Percentiles rank a stretch among this genome's conserved stretches.
Evolutionary conservation across 2,797 vertebrate species (phyloP).

Genomic region (Emys orbicularis): DNA sequence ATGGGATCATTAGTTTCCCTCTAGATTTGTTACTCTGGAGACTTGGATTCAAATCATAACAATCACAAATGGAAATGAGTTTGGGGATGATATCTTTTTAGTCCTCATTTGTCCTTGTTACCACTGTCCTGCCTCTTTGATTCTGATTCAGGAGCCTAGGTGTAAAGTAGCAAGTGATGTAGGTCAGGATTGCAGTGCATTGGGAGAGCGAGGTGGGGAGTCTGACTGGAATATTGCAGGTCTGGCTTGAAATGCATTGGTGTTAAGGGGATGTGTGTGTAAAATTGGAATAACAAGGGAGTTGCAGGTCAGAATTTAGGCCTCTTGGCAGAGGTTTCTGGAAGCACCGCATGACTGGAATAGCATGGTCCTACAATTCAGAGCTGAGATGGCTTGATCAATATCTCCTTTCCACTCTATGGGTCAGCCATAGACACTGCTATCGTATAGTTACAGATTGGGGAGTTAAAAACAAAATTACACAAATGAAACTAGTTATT

Average conservation of each 20-base stretch:
- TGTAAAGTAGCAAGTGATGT: neutral
- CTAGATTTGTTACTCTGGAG: neutral
- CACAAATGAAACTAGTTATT: neutral
- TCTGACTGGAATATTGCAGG: no score
- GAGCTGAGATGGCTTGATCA: neutral
- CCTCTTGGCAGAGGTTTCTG: fast-evolving
- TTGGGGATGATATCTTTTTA: neutral
- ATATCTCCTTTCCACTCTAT: neutral
- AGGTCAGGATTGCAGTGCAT: neutral
- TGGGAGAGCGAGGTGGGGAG: neutral
- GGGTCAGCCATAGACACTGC: neutral
- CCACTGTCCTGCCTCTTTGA: neutral
- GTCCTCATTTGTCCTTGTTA: neutral
- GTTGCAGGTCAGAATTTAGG: neutral
- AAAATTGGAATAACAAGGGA: neutral
- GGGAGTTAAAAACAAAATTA: neutral
- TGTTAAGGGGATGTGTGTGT: neutral
- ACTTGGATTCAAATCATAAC: neutral
- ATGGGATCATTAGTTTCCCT: neutral
- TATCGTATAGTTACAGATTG: fast-evolving
- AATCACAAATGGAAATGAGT: neutral
- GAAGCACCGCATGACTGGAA: neutral
- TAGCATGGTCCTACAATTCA: neutral
- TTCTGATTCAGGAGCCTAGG: neutral
- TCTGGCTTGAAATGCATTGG: neutral